A percentile compares a stretch with the other conserved stretches of the same genome.
These are phyloP conservation scores for Caretta caretta DNA, from an alignment of 2,113 vertebrate species.

Conservation along the genomic window DNA sequence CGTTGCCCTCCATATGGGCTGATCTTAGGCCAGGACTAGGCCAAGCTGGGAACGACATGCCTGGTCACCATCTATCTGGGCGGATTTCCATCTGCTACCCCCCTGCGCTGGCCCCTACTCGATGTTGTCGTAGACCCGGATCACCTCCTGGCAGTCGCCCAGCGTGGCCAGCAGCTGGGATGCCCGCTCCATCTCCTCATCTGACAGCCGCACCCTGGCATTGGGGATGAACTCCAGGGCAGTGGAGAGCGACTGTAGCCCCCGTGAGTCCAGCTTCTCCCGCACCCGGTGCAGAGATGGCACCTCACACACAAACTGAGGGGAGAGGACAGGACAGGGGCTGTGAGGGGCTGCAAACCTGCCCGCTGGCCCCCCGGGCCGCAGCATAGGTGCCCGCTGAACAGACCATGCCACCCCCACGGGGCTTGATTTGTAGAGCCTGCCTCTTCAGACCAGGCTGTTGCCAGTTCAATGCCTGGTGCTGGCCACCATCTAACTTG, in stretches of 20 bases:
- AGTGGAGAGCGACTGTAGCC: constrained; percentile 77
- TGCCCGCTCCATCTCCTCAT: constrained; percentile 78
- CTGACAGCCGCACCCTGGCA: constrained; percentile 67
- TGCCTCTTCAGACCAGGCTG: no score
- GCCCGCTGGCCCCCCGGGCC: not conserved
- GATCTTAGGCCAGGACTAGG: not conserved
- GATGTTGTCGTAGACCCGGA: constrained; percentile 90
- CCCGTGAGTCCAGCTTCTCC: constrained; percentile 78
- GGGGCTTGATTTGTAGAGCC: no score
- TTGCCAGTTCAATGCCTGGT: not conserved
- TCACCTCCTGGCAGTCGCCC: constrained; percentile 78
- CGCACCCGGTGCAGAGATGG: constrained; percentile 78
- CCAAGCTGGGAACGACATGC: not conserved
- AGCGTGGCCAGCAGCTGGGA: constrained; percentile 82
- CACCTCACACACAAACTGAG: constrained; percentile 87
- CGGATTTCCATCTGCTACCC: rapidly evolving
- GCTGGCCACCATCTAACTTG: not conserved
- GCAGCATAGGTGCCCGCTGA: not conserved
- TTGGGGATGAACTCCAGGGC: constrained; percentile 83
- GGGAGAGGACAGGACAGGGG: not conserved
- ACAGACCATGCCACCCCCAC: not conserved
- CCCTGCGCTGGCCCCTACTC: constrained; percentile 35
- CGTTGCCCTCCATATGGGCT: not conserved
- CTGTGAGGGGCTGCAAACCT: not conserved
- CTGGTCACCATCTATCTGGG: not conserved